phyloP scores from a whole-genome alignment of 1,140 invertebrate genomes.

The Drosophila erecta region DNA sequence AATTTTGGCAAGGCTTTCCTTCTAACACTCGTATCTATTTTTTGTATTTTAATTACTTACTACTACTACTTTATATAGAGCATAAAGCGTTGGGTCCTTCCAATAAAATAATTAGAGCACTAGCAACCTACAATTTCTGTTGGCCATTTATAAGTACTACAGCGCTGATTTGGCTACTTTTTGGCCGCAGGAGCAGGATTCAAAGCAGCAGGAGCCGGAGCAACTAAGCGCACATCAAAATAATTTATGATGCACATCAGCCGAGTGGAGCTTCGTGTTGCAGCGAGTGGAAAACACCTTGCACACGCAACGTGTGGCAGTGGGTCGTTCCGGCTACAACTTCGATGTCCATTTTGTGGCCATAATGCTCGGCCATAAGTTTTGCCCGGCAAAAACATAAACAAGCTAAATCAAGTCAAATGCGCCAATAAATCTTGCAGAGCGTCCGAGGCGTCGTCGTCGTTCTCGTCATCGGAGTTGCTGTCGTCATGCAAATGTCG shows the following conservation, averaged over 20 bases:
- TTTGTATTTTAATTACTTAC: too few species aligned
- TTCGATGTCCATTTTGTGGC: slow-evolving; percentile 71
- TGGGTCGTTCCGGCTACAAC: slow-evolving; percentile 30
- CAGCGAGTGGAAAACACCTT: slow-evolving; percentile 30
- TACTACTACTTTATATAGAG: too few species aligned
- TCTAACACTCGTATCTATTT: too few species aligned
- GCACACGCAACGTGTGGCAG: slow-evolving; percentile 28
- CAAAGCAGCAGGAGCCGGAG: slow-evolving; percentile 8
- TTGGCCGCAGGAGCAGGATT: slow-evolving; percentile 2
- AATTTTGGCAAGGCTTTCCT: too few species aligned
- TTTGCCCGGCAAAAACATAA: slow-evolving; percentile 77
- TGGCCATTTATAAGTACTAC: too few species aligned
- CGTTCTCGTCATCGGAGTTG: slow-evolving; percentile 46
- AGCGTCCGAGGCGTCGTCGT: slow-evolving; percentile 34
- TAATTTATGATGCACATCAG: slow-evolving; percentile 79
- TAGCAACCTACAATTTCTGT: neutral
- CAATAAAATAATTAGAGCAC: neutral
- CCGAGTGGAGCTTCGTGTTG: slow-evolving; percentile 43
- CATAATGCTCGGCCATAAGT: slow-evolving; percentile 79
- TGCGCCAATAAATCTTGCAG: slow-evolving; percentile 76
- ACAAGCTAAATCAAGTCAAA: slow-evolving; percentile 83
- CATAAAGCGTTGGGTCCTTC: too few species aligned
- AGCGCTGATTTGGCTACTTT: slow-evolving; percentile 2
- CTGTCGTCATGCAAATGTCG: slow-evolving; percentile 66
- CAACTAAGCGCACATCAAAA: slow-evolving; percentile 76